These are phyloP conservation scores for Scaptomyza montana DNA, from an alignment of 1,140 invertebrate genomes.

Conservation along the genomic window DNA sequence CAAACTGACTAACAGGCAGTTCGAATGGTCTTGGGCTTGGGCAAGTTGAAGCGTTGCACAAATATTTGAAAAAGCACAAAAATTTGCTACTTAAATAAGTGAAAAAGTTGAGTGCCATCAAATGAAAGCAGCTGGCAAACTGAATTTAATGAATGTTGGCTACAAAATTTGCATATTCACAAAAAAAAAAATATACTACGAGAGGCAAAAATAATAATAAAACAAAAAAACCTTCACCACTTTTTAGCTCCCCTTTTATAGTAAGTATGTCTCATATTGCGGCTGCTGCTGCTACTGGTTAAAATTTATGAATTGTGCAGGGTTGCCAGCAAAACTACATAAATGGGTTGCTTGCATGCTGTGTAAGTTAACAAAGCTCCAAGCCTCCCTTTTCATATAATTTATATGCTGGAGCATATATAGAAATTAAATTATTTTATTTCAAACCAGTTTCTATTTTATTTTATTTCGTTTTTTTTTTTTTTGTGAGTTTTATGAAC, in stretches of 20 bases:
- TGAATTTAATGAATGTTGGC: slow-evolving; percentile 73
- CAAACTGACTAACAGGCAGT: slow-evolving; percentile 9
- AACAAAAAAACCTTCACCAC: slow-evolving; percentile 26
- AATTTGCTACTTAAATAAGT: slow-evolving; percentile 78
- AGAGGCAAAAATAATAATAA: not conserved
- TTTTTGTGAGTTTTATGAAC: slow-evolving; percentile 49
- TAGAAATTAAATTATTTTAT: slow-evolving; percentile 52
- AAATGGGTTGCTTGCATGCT: slow-evolving; percentile 49
- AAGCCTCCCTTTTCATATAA: slow-evolving; percentile 42
- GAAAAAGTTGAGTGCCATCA: slow-evolving; percentile 57
- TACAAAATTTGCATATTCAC: slow-evolving; percentile 59
- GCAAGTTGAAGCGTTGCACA: slow-evolving; percentile 70
- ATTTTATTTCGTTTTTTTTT: too few relatives aligned
- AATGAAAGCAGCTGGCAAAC: slow-evolving; percentile 57
- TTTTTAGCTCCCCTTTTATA: slow-evolving; percentile 24
- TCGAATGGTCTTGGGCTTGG: slow-evolving; percentile 1
- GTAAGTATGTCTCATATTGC: slow-evolving; percentile 33
- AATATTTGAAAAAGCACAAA: slow-evolving; percentile 76
- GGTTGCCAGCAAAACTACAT: slow-evolving; percentile 44
- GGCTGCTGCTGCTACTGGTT: slow-evolving; percentile 9
- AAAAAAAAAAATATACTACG: slow-evolving; percentile 32
- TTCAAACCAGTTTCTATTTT: slow-evolving; percentile 3
- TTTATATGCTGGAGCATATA: slow-evolving; percentile 42
- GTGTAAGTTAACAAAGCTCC: slow-evolving; percentile 39
- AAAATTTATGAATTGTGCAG: slow-evolving; percentile 50